Conservation (phyloP, 1,140 invertebrate species). For the Apis dorsata region DNA sequence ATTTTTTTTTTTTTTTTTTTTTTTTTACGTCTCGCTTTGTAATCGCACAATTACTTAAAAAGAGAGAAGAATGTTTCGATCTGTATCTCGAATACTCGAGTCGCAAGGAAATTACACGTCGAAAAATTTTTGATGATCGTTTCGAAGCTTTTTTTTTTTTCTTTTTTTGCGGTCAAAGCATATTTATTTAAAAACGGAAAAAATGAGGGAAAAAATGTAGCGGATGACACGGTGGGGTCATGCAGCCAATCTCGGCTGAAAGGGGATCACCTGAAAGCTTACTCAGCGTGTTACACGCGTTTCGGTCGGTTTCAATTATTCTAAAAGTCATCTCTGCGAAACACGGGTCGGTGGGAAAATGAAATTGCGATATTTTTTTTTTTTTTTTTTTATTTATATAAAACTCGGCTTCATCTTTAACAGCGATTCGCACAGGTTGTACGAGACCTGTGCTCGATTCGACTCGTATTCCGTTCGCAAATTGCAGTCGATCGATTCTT, state of each 20-base stretch:
- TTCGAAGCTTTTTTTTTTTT: not conserved
- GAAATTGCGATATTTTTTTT: constrained; percentile 32
- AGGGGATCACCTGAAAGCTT: constrained; percentile 45
- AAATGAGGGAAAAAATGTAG: not conserved
- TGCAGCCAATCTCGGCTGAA: constrained; percentile 29
- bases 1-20: not conserved
- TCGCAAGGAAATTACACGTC: not conserved
- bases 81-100: too few species aligned
- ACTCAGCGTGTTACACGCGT: constrained; percentile 32
- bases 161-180: not conserved
- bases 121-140: not conserved
- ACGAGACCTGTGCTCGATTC: not conserved
- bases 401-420: not conserved
- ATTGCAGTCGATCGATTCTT: not conserved
- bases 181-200: not conserved
- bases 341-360: constrained; percentile 32
- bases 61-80: not conserved
- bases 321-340: constrained; percentile 29
- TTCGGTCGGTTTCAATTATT: constrained; percentile 48
- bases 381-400: not conserved
- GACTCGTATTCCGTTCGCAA: constrained; percentile 1
- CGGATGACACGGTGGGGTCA: not conserved
- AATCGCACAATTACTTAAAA: not conserved
- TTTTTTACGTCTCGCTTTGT: not conserved
- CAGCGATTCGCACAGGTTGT: not conserved